Evolutionary conservation across 2,113 vertebrate genomes (phyloP).

Genomic region (Melospiza georgiana): DNA sequence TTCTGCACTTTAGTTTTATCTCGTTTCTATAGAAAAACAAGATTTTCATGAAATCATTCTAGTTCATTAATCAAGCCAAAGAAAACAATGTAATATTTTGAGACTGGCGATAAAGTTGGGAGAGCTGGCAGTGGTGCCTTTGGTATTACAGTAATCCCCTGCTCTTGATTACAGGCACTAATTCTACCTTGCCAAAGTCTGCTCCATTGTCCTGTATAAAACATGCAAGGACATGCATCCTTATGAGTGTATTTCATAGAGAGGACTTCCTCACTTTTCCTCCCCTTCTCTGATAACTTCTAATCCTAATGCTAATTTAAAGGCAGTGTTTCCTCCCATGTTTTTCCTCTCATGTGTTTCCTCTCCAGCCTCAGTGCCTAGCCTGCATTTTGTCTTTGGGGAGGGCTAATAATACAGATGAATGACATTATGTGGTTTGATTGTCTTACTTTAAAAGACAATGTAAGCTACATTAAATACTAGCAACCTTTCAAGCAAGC

Average conservation of each 20-base stretch:
- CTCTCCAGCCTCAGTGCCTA: not conserved
- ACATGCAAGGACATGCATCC: not conserved
- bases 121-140: not conserved
- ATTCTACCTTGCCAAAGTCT: not conserved
- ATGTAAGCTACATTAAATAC: slow-evolving; percentile 27
- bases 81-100: not conserved
- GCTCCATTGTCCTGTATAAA: not conserved
- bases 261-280: not conserved
- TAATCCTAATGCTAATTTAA: not conserved
- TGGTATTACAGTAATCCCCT: not conserved
- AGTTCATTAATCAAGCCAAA: not conserved
- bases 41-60: not conserved
- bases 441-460: slow-evolving; percentile 29
- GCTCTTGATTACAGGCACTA: not conserved
- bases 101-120: not conserved
- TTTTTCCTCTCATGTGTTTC: not conserved
- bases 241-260: not conserved
- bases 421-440: slow-evolving; percentile 25
- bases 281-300: not conserved
- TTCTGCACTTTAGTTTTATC: not conserved
- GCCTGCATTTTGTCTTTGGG: slow-evolving; percentile 10
- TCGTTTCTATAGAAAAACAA: not conserved
- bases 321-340: not conserved
- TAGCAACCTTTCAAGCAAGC: slow-evolving; percentile 3
- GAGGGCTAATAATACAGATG: not conserved